phyloP scores from a whole-genome alignment of 1,140 invertebrate genomes.

The Rhagoletis zephyria region DNA sequence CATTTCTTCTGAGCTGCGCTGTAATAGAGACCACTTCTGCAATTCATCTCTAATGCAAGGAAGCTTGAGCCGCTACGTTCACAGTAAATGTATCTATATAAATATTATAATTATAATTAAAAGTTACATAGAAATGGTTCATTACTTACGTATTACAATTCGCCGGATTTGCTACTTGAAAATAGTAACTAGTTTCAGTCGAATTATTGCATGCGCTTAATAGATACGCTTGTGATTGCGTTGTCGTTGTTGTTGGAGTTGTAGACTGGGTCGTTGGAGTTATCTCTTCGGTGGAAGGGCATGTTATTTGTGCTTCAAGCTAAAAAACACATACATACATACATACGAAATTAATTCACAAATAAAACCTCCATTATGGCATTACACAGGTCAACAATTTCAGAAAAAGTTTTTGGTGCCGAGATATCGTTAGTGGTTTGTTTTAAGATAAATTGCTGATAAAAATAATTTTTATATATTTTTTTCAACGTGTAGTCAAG shows the following conservation, averaged over 20 bases:
- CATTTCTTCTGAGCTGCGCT: background rate
- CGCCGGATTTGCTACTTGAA: background rate
- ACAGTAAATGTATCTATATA: constrained; percentile 30
- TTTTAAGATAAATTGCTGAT: too few relatives aligned
- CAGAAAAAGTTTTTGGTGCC: too few relatives aligned
- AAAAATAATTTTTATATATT: too few relatives aligned
- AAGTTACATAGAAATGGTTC: background rate
- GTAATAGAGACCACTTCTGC: background rate
- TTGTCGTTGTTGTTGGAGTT: background rate
- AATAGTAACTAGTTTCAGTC: background rate
- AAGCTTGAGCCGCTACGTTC: background rate
- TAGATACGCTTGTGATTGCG: background rate
- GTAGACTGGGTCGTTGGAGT: background rate
- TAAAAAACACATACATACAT: too few relatives aligned
- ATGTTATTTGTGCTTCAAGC: too few relatives aligned
- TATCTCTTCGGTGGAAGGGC: too few relatives aligned
- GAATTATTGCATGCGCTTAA: background rate
- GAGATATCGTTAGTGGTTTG: too few relatives aligned
- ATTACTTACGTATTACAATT: background rate
- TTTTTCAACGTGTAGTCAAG: too few relatives aligned
- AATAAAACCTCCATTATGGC: too few relatives aligned
- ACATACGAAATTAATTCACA: too few relatives aligned
- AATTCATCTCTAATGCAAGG: background rate
- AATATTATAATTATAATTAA: background rate
- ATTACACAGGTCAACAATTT: too few relatives aligned